Evolutionary conservation across 2,888 invertebrate genomes (phyloP), one percentile per base, ranked within the genome.

Genomic region (Plagodis pulveraria): DNA sequence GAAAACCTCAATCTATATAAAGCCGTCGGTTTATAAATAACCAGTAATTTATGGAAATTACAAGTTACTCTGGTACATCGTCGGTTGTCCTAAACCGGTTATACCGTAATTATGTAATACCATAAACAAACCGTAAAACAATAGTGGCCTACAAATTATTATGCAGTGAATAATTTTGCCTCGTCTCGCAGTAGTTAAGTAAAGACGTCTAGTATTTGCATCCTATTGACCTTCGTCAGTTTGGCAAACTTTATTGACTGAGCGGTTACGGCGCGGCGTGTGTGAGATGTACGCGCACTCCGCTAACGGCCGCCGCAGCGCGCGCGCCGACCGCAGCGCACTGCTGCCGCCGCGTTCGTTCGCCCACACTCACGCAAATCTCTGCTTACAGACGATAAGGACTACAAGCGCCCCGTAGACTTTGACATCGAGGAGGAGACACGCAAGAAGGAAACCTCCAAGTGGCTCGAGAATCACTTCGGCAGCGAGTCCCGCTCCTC

Each of bases 401-500:
- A 97, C 86, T 91, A 97, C 74, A 96, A 96, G 80, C 95, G 95
- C 55, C 97, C 97, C 0, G 87, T 97, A 65, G 97, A 97, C 86
- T 96, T 97, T 75, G 97, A 97, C 79, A 95, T 96, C 76, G 97
- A 98, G 81, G 97, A 98, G 84, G 96, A 97, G 83, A 97, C 97
- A 6, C 94, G 97, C 62, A 97, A 97, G 85, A 96, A 96, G 68
- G 97, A 98, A 90, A 98, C 97, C 0, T 97, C 96, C 65, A 97
- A 97, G 88, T 98, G 98, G 98, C 93, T 98, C 54, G 97, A 97
- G 77, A 96, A 96, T 77, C 98, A 98, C 83, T 98, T 98, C 79
- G 98, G 98, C 51, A 97, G 96, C 80, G 97, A 97, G 65, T 97
- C 97, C 2, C 94, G 95, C 10, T 96, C 96, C 0, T 96, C 97